Base-by-base conservation (phyloP, 2,888 invertebrate genomes). In the Epirrhoe tristata region DNA sequence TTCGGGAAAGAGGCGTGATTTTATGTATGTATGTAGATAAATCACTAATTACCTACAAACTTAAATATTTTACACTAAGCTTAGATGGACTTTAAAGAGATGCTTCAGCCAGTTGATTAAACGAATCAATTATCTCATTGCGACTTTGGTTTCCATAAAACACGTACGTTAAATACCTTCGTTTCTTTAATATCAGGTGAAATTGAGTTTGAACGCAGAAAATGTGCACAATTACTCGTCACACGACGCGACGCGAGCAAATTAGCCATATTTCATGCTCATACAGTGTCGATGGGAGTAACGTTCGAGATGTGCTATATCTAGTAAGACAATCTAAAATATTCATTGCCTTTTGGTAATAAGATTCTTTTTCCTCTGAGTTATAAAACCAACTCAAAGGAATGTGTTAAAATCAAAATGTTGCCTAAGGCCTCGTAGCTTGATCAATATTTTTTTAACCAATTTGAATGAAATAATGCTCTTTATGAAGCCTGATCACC, bases 141-240 rank as follows among this genome's bases (percentile, higher is more conserved):
- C 24, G 24, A 24, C 24, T 24, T 24, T 24, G 24, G 24, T 24
- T 24, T 24, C 3, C 39, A 5, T 39, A 10, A 10, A 10, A 39
- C 0, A 39, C 1, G 10, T 1, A 10, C 39, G 6, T 34, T 10
- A 10, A 39, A 3, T 39, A 10, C 3, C 10, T 10, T 39, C n/a
- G 12, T n/a, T 50, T n/a, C 39, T 57, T 31, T 58, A 53, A 12
- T 34, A n/a, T 52, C 58, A 53, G 58, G 59, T 52, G 31, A 71
- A 73, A 73, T 73, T 67, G 71, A 68, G 67, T 73, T 66, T 61
- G 63, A 63, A 60, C 67, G 46, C 51, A 54, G 55, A 58, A 67
- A 65, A 65, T 68, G 61, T 58, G 56, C 63, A 68, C 58, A 64
- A 66, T 71, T 71, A 63, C 71, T 58, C 60, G 54, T 59, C 58